Conservation (phyloP, 2,888 invertebrate species). For the Cantharis rustica region DNA sequence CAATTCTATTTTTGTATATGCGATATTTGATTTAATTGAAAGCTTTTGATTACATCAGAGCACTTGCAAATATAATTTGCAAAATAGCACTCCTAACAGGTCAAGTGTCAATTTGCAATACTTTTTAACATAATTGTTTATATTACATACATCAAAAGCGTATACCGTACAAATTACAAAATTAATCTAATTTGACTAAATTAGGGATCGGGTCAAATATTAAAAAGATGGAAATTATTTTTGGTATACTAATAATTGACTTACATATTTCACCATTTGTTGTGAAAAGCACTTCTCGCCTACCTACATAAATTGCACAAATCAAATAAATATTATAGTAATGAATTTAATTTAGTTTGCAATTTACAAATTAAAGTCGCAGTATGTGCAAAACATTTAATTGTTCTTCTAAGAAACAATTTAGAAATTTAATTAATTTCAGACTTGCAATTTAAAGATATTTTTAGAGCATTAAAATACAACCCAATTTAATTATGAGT, state of each 20-base stretch:
- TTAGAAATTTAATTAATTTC: slow-evolving; percentile 18
- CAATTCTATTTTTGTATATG: slow-evolving; percentile 24
- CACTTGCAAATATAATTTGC: slow-evolving; percentile 49
- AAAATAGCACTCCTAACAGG: slow-evolving; percentile 47
- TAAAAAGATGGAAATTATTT: neutral
- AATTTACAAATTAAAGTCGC: neutral
- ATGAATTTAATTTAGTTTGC: neutral
- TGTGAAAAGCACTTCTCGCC: neutral
- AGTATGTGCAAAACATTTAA: slow-evolving; percentile 20
- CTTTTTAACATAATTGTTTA: slow-evolving; percentile 49
- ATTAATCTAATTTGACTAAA: neutral
- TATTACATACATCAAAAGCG: slow-evolving; percentile 34
- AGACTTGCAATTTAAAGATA: slow-evolving; percentile 15
- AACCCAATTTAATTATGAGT: slow-evolving; percentile 6
- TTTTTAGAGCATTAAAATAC: slow-evolving; percentile 10
- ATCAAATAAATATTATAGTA: neutral
- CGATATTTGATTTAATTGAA: slow-evolving; percentile 30
- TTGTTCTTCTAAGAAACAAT: slow-evolving; percentile 17
- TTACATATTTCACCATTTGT: neutral
- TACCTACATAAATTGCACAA: neutral
- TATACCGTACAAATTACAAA: neutral
- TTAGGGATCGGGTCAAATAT: neutral
- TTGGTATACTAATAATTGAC: neutral
- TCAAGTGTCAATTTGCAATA: slow-evolving; percentile 53
- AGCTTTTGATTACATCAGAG: slow-evolving; percentile 32